Percentiles rank a stretch among this genome's conserved stretches.
Evolutionary conservation across 1,140 invertebrate genomes (phyloP).

Genomic region (Dinothrombium tinctorium): DNA sequence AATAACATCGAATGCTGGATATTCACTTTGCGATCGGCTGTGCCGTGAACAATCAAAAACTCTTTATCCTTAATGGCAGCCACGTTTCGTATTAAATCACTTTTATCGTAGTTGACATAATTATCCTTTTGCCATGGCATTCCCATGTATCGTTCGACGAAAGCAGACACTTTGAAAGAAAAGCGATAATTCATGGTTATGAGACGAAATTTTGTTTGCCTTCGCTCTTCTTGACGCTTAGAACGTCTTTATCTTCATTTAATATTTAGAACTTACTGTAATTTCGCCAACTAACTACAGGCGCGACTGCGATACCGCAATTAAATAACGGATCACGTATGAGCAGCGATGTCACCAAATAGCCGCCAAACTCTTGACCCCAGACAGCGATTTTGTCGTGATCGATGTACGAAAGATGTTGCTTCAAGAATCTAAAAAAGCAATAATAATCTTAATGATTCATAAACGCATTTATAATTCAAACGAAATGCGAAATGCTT

Average conservation of each 20-base stretch:
- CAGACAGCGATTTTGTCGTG: slow-evolving; percentile 53
- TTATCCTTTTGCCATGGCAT: slow-evolving; percentile 53
- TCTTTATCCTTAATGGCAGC: slow-evolving; percentile 47
- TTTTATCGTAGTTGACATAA: slow-evolving; percentile 66
- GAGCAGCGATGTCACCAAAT: slow-evolving; percentile 51
- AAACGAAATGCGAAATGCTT: neutral
- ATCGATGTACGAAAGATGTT: slow-evolving; percentile 67
- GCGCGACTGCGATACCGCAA: slow-evolving; percentile 71
- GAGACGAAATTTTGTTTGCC: too few relatives aligned
- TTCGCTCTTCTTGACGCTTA: too few relatives aligned
- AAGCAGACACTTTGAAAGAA: slow-evolving; percentile 89
- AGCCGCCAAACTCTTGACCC: slow-evolving; percentile 81
- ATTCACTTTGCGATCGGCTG: slow-evolving; percentile 66
- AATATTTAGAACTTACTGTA: slow-evolving; percentile 44
- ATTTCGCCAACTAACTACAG: slow-evolving; percentile 72
- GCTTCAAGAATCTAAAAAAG: slow-evolving; percentile 41
- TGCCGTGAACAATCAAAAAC: slow-evolving; percentile 66
- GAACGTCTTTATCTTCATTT: neutral
- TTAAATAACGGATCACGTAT: slow-evolving; percentile 53
- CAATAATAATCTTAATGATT: slow-evolving; percentile 1
- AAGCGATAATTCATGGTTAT: too few relatives aligned
- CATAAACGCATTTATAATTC: neutral
- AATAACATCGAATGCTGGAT: slow-evolving; percentile 77
- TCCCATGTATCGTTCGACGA: slow-evolving; percentile 78
- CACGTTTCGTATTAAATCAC: slow-evolving; percentile 56